These are phyloP conservation scores for Heliconius charithonia DNA, from an alignment of 2,888 invertebrate species.

Conservation along the genomic window DNA sequence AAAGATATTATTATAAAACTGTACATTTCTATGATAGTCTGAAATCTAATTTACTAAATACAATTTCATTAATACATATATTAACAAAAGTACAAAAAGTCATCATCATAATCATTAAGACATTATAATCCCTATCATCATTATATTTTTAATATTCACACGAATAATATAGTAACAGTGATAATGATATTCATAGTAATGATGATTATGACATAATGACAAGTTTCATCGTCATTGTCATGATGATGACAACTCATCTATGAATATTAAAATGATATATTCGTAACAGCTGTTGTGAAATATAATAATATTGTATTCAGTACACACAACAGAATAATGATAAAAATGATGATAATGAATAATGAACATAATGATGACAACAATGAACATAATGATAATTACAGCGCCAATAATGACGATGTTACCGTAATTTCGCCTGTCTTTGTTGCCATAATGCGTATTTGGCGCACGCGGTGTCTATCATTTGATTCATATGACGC, in stretches of 20 bases:
- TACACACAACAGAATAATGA: neutral
- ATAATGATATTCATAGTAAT: neutral
- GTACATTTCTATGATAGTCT: no score
- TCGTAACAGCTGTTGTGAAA: neutral
- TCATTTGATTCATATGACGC: slow-evolving; percentile 93
- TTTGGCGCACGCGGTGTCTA: slow-evolving; percentile 93
- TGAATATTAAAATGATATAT: no score
- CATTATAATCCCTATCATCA: neutral
- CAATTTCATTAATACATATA: neutral
- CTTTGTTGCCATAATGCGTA: slow-evolving; percentile 94
- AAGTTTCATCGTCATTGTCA: neutral
- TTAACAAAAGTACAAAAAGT: neutral
- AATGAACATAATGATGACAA: slow-evolving; percentile 1
- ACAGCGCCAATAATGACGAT: neutral
- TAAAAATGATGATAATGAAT: neutral
- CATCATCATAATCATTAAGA: neutral
- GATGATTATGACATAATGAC: neutral
- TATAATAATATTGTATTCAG: neutral
- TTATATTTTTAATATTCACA: slow-evolving; percentile 1
- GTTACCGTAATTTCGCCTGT: slow-evolving; percentile 82
- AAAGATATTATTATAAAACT: no score
- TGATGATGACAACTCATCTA: neutral
- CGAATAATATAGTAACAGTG: neutral
- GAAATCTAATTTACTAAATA: neutral
- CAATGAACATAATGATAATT: neutral